Base-by-base conservation (phyloP, 2,113 vertebrate species). In the Conger conger region DNA sequence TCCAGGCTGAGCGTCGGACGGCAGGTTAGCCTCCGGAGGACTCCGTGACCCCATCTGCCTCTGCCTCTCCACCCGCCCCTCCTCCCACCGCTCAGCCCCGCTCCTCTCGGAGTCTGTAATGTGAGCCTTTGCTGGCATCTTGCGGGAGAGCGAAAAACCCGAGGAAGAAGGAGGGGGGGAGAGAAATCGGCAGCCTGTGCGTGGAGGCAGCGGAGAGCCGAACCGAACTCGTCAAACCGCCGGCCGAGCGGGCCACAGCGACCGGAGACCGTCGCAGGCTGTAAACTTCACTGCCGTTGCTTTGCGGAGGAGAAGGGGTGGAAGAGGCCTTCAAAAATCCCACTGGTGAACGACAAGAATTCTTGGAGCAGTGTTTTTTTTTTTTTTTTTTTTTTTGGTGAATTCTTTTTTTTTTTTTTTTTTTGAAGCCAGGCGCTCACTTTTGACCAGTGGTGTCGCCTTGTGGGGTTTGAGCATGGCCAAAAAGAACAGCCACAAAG, bases 401-500 rank as follows among this genome's bases (percentile, higher is more conserved):
- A 18, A 8, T 82, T 23, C 16, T 7, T 63, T 63, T 63, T 27
- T 27, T 3, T 63, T 54, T 37, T 83, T 84, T 79, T 85, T 5
- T 86, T 27, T 87, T 18, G 13, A 42, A 5, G 33, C n/a, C 57
- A 27, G 30, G 33, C 57, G n/a, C 23, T 36, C 36, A 13, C 33
- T 77, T 85, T n/a, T 79, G 50, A 81, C 37, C 53, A 6, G 60
- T 37, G 42, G 84, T 53, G 37, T 73, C 60, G 20, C 76, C 79
- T 35, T 50, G 20, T 82, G 23, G 60, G 63, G 30, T 54, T 77
- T 63, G 82, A 89, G 82, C 82, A 96, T 95, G 95, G 93, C 95
- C 9, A 95, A 94, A 91, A 96, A 93, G 86, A 95, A 93, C 90
- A 92, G 90, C 87, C 92, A 89, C 33, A 95, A 90, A 85, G 95